Conservation (phyloP, 2,113 vertebrate species). For the Chascanopsetta lugubris region DNA sequence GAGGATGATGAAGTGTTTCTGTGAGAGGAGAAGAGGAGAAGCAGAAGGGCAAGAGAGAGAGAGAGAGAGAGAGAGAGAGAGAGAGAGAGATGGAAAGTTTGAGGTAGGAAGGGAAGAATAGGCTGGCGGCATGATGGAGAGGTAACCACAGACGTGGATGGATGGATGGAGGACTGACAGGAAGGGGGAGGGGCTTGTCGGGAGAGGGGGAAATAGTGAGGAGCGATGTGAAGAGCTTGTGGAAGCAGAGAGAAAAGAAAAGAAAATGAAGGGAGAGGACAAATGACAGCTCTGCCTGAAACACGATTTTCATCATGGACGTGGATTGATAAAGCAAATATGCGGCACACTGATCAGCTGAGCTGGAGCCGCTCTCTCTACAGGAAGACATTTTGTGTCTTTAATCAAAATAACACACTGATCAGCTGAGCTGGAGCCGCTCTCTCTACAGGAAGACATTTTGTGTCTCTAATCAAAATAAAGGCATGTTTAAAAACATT, state of each 20-base stretch:
- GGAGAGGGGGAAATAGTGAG: constrained; percentile 25
- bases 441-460: no score
- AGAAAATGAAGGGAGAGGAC: background rate
- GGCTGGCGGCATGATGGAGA: constrained; percentile 49
- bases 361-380: no score
- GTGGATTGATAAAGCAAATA: background rate
- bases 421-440: background rate
- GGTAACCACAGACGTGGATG: constrained; percentile 29
- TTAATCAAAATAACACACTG: no score
- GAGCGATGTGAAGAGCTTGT: constrained; percentile 23
- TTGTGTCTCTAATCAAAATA: no score
- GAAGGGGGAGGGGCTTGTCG: constrained; percentile 16
- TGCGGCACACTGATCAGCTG: background rate
- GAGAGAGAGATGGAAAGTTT: constrained; percentile 31
- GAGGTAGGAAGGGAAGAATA: constrained; percentile 43
- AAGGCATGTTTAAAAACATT: no score
- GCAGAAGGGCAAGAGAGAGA: no score
- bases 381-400: no score
- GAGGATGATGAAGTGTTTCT: no score
- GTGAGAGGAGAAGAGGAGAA: no score
- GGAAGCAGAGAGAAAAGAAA: constrained; percentile 2
- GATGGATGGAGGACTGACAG: constrained; percentile 34
- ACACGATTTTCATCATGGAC: constrained; percentile 4
- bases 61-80: no score
- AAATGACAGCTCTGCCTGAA: background rate